A percentile compares a stretch with the other conserved stretches of the same genome.
Conservation (phyloP, 2,888 invertebrate species). For the Ischnura elegans region DNA sequence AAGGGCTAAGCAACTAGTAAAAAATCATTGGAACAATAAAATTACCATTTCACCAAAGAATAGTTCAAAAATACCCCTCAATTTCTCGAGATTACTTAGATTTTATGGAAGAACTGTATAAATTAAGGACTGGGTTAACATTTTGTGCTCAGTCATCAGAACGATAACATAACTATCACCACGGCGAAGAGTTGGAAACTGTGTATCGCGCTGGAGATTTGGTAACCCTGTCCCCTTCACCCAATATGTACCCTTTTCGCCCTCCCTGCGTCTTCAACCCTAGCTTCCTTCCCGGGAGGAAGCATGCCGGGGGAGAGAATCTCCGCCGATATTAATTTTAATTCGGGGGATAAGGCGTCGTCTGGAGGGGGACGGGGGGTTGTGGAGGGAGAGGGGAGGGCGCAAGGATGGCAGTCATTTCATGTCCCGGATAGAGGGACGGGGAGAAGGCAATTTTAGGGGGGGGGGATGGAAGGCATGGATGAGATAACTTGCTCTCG, state of each 20-base stretch:
- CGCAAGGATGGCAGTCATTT: neutral
- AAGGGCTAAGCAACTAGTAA: no score
- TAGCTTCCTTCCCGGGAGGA: constrained; percentile 14
- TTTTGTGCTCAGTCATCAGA: no score
- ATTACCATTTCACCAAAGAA: no score
- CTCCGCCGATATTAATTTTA: constrained; percentile 64
- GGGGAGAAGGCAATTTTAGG: neutral
- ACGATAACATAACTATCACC: no score
- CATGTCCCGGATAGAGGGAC: neutral
- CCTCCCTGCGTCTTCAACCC: neutral
- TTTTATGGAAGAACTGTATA: no score
- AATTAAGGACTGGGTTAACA: no score
- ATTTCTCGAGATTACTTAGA: no score
- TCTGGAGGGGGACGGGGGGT: no score
- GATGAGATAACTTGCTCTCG: neutral
- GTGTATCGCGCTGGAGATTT: no score
- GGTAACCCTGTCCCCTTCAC: neutral
- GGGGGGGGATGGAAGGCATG: neutral
- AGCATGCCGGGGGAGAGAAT: constrained; percentile 39
- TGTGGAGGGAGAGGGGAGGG: neutral
- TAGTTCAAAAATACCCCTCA: no score
- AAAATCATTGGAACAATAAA: no score
- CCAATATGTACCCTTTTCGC: neutral
- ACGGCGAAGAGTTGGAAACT: no score
- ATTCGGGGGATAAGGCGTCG: constrained; percentile 48